Evolutionary conservation across 2,797 vertebrate genomes (phyloP).

Genomic region (Heliangelus exortis): DNA sequence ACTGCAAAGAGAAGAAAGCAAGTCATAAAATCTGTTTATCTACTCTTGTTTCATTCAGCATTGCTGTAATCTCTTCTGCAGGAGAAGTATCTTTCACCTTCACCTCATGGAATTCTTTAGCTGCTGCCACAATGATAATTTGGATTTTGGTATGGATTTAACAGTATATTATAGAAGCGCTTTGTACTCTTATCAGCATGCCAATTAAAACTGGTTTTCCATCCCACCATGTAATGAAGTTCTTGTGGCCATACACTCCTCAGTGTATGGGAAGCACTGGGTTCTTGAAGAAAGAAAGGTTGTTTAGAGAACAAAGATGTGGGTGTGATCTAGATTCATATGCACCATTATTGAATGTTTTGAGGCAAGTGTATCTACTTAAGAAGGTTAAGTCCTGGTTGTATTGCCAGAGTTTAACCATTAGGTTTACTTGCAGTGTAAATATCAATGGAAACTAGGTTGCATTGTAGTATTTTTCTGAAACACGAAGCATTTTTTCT

Average conservation of each 20-base stretch:
- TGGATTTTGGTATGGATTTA: neutral
- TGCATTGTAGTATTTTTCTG: neutral
- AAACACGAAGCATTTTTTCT: neutral
- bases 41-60: neutral
- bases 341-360: neutral
- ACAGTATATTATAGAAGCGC: neutral
- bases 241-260: neutral
- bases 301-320: neutral
- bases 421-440: neutral
- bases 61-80: neutral
- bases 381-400: neutral
- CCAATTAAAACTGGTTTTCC: conserved; percentile 26
- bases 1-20: conserved; percentile 25
- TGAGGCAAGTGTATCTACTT: neutral
- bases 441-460: neutral
- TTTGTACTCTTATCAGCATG: neutral
- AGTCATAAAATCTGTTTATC: neutral
- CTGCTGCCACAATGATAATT: conserved; percentile 6
- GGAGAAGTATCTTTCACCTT: neutral
- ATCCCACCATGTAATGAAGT: neutral
- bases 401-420: neutral
- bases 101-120: neutral
- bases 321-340: neutral
- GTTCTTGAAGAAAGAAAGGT: neutral
- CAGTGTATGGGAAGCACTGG: neutral